phyloP scores from a whole-genome alignment of 2,797 vertebrate species.

The Lophura swinhoii region DNA sequence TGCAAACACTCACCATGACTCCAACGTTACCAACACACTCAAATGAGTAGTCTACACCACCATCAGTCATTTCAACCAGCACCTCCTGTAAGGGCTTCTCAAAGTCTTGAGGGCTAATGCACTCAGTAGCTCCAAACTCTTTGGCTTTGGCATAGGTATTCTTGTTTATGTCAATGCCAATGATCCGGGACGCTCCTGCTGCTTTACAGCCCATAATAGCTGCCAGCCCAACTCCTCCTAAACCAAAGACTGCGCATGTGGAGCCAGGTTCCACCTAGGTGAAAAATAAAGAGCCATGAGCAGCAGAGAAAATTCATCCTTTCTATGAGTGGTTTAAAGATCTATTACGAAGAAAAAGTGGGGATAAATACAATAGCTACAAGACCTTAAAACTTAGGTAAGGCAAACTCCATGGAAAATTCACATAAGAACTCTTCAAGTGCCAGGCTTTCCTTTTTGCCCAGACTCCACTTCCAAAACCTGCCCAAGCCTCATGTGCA shows the following conservation, averaged over 20 bases:
- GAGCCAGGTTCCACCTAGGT: conserved; percentile 91
- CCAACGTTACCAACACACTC: conserved; percentile 92
- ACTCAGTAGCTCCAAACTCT: conserved; percentile 92
- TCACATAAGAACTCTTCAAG: not conserved
- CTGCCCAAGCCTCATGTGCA: not conserved
- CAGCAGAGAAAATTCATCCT: not conserved
- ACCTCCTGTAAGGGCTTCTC: conserved; percentile 87
- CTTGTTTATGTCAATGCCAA: conserved; percentile 91
- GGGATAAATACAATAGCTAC: not conserved
- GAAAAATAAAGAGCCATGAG: not conserved
- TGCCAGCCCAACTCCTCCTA: conserved; percentile 93
- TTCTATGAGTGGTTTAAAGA: not conserved
- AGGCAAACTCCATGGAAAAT: not conserved
- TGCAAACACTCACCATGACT: conserved; percentile 85
- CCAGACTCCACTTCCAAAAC: not conserved
- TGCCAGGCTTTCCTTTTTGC: not conserved
- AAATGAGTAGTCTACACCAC: conserved; percentile 93
- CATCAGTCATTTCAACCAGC: conserved; percentile 88
- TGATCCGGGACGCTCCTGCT: conserved; percentile 91
- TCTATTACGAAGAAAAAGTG: not conserved
- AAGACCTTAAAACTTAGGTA: not conserved
- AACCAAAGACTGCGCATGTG: conserved; percentile 91
- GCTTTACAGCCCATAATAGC: conserved; percentile 94
- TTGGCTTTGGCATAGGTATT: conserved; percentile 89
- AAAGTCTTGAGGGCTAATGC: conserved; percentile 89